phyloP scores from a whole-genome alignment of 2,797 vertebrate genomes.

The Acipenser oxyrinchus region DNA sequence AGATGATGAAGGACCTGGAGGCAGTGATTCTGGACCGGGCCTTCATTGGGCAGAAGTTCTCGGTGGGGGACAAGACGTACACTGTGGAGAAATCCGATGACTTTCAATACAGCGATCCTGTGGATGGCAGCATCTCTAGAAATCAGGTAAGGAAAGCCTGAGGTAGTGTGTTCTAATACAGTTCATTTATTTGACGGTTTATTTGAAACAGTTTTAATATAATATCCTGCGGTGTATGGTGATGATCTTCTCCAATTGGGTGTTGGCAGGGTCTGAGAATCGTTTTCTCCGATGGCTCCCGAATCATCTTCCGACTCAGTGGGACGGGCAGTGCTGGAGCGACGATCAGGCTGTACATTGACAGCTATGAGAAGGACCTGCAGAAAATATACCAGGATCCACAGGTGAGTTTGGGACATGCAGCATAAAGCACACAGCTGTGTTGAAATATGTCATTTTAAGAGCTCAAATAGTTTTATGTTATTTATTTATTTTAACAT shows the following conservation, averaged over 20 bases:
- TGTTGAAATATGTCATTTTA: no score
- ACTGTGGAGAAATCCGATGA: slow-evolving; percentile 85
- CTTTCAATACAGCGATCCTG: slow-evolving; percentile 88
- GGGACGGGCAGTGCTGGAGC: slow-evolving; percentile 66
- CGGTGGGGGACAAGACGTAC: slow-evolving; percentile 79
- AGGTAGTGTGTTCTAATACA: background rate
- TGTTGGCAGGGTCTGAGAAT: slow-evolving; percentile 71
- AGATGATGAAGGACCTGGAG: slow-evolving; percentile 90
- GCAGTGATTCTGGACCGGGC: slow-evolving; percentile 73
- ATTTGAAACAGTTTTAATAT: no score
- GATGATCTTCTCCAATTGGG: no score
- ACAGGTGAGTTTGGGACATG: slow-evolving; percentile 59
- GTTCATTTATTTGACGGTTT: no score
- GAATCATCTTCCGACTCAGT: slow-evolving; percentile 66
- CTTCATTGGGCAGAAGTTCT: slow-evolving; percentile 81
- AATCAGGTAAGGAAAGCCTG: slow-evolving; percentile 74
- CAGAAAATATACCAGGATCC: slow-evolving; percentile 72
- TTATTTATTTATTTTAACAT: no score
- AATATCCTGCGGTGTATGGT: no score
- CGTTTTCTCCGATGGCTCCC: slow-evolving; percentile 67
- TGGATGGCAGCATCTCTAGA: slow-evolving; percentile 87
- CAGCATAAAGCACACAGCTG: no score
- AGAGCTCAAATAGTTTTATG: no score
- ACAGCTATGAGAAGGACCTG: slow-evolving; percentile 65
- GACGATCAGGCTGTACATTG: slow-evolving; percentile 63